phyloP scores from a whole-genome alignment of 2,888 invertebrate species.

The Fragum fragum region DNA sequence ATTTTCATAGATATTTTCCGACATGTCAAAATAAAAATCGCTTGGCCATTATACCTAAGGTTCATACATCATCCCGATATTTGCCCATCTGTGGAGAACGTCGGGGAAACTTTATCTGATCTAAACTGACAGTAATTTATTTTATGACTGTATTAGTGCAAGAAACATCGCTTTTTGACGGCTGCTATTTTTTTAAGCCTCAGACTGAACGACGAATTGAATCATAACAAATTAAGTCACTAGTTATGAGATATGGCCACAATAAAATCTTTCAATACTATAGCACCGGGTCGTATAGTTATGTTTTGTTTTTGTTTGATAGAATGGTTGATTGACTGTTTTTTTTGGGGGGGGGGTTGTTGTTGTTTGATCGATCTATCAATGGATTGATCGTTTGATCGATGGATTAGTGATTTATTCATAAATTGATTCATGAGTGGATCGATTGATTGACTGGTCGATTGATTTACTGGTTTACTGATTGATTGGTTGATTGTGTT shows the following conservation, averaged over 20 bases:
- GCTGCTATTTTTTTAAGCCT: background rate
- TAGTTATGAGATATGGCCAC: background rate
- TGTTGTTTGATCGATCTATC: too few relatives aligned
- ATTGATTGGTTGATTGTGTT: too few relatives aligned
- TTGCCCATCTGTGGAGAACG: constrained; percentile 5
- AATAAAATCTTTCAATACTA: background rate
- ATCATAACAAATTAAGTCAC: background rate
- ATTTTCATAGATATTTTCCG: background rate
- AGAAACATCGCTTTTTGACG: constrained; percentile 12
- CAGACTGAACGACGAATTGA: background rate
- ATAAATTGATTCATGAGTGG: too few relatives aligned
- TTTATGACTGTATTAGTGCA: constrained; percentile 11
- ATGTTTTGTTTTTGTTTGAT: too few relatives aligned
- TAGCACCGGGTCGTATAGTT: too few relatives aligned
- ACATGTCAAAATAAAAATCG: background rate
- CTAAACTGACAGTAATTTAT: background rate
- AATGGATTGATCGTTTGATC: too few relatives aligned
- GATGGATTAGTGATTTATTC: too few relatives aligned
- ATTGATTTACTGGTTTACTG: too few relatives aligned
- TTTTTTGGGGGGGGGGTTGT: too few relatives aligned
- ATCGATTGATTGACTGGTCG: too few relatives aligned
- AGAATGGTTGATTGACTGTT: too few relatives aligned
- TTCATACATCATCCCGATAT: background rate
- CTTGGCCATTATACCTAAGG: background rate
- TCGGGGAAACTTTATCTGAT: constrained; percentile 2